Evolutionary conservation across 2,113 vertebrate species (phyloP).

Genomic region (Sminthopsis crassicaudata): DNA sequence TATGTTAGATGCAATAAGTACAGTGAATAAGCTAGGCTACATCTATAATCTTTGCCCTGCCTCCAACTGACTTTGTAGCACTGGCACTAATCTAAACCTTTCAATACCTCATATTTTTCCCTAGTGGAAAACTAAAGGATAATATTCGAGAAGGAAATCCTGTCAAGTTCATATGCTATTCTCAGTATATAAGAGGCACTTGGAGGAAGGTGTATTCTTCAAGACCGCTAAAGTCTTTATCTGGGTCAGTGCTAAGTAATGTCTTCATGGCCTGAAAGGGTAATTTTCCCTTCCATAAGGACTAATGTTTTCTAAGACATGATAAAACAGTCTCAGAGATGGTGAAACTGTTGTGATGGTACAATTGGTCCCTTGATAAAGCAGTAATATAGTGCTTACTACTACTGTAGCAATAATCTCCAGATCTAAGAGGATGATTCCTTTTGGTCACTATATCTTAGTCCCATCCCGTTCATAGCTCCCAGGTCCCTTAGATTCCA

Average conservation of each 20-base stretch:
- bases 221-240: not conserved
- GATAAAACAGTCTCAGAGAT: not conserved
- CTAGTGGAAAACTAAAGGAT: not conserved
- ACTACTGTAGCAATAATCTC: not conserved
- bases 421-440: not conserved
- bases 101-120: not conserved
- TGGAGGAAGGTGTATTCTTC: not conserved
- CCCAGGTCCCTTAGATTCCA: not conserved
- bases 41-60: not conserved
- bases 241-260: not conserved
- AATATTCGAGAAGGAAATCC: not conserved
- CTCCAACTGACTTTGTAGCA: not conserved
- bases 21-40: too few species aligned
- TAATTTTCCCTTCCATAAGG: not conserved
- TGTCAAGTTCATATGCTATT: not conserved
- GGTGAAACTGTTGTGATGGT: not conserved
- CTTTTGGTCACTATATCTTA: not conserved
- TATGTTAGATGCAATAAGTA: not conserved
- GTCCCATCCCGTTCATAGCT: accelerated
- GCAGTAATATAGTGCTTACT: not conserved
- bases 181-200: not conserved
- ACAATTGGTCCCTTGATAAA: not conserved
- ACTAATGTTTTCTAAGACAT: not conserved
- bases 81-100: not conserved
- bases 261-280: not conserved